These are phyloP conservation scores for Drosophila bocqueti DNA, from an alignment of 1,140 invertebrate species.

Conservation along the genomic window DNA sequence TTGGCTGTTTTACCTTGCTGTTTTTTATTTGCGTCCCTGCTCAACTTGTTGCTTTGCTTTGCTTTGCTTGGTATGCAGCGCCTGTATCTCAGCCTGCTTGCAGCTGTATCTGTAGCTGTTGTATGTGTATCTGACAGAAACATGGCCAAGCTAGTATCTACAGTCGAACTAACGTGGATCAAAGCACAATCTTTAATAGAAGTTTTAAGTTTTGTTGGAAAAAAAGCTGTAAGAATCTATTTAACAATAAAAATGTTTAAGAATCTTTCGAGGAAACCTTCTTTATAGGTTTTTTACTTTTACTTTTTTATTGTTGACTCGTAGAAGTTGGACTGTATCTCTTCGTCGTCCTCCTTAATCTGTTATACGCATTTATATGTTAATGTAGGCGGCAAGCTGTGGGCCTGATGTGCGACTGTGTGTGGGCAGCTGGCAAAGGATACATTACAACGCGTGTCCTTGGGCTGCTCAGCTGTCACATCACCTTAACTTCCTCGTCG, in stretches of 20 bases:
- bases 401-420: neutral
- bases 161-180: conserved; percentile 19
- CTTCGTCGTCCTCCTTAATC: conserved; percentile 14
- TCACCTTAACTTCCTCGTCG: conserved; percentile 33
- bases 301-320: conserved; percentile 1
- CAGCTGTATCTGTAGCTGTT: conserved; percentile 28
- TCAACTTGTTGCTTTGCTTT: conserved; percentile 74
- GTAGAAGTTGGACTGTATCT: conserved; percentile 19
- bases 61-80: conserved; percentile 57
- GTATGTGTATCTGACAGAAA: conserved; percentile 55
- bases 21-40: conserved; percentile 14
- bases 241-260: neutral
- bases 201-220: too few relatives aligned
- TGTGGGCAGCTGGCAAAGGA: conserved; percentile 30
- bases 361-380: conserved; percentile 78
- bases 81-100: conserved; percentile 44
- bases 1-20: conserved; percentile 42
- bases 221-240: neutral
- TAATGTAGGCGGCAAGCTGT: conserved; percentile 51
- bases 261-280: neutral
- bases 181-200: neutral
- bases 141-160: conserved; percentile 44
- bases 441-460: conserved; percentile 47
- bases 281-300: neutral
- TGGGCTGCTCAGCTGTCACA: conserved; percentile 41